Conservation (phyloP, 2,888 invertebrate species). For the Meloe dianella region DNA sequence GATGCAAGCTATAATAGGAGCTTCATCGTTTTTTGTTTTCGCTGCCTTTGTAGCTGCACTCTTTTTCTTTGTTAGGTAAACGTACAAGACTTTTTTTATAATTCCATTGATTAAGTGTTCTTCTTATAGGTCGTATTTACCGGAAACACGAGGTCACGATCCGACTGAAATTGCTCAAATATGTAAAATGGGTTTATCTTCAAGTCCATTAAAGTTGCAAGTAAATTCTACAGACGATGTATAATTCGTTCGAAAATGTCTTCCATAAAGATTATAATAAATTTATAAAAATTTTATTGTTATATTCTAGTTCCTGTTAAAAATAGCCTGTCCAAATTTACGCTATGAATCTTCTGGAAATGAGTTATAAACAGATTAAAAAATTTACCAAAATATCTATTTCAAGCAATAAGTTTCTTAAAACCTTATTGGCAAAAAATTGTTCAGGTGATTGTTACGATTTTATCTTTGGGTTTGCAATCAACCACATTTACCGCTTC, state of each 20-base stretch:
- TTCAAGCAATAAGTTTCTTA: too few species aligned
- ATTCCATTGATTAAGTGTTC: neutral
- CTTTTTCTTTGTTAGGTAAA: conserved; percentile 68
- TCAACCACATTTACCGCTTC: neutral
- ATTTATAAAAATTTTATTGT: neutral
- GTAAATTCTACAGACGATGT: conserved; percentile 19
- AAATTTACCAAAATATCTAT: too few species aligned
- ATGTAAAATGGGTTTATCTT: conserved; percentile 67
- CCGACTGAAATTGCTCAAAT: conserved; percentile 69
- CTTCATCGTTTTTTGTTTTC: conserved; percentile 80
- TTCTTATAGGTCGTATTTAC: conserved; percentile 69
- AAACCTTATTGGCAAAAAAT: too few species aligned
- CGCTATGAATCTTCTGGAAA: too few species aligned
- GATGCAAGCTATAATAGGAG: conserved; percentile 68
- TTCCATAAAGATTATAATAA: conserved; percentile 3
- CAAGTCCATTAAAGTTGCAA: conserved; percentile 42
- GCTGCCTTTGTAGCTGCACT: conserved; percentile 64
- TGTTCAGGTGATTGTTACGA: too few species aligned
- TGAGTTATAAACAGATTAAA: too few species aligned
- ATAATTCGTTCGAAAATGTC: neutral
- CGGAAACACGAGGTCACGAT: conserved; percentile 76
- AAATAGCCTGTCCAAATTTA: too few species aligned
- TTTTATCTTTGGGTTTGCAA: too few species aligned
- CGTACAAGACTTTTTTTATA: conserved; percentile 25
- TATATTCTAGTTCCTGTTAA: neutral